Evolutionary conservation across 2,888 invertebrate genomes (phyloP), one percentile per base, ranked within the genome.

Genomic region (Cataglyphis rosenhaueri): DNA sequence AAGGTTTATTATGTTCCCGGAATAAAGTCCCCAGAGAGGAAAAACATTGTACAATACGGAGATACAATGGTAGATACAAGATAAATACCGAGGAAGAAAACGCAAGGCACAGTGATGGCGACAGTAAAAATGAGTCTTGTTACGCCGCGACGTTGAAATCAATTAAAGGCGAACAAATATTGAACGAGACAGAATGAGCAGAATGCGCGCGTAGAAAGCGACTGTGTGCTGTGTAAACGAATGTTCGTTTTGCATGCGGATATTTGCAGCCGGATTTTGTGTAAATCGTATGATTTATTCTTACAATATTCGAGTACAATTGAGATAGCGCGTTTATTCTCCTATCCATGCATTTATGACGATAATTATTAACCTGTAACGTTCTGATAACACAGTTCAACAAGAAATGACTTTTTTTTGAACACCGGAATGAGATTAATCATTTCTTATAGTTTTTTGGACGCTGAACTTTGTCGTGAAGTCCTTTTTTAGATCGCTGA

Each of bases 261-360:
- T 15, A 62, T 32, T 75, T 62, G 75, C 59, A 44, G 44, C 29
- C 41, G 21, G 15, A 25, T 41, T 79, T 70, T 48, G 57, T 21
- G 32, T 73, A 81, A 75, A 64, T 64, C 52, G n/a, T 21, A 75
- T 75, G 62, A 55, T 81, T 74, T 79, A 70, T 79, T 71, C 44
- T 70, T 41, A 48, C 5, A 3, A 41, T 32, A 32, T 18, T 3
- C 59, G 18, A 61, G 10, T 32, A 25, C 35, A 25, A 70, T 78
- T 41, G 70, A 48, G 44, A 79, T 61, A 35, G 35, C 32, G 29
- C 44, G 44, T 18, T 70, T 70, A 44, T 79, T 71, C 61, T 35
- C 59, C 44, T 18, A 79, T 59, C 57, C 10, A 44, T 59, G 21
- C 8, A 3, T 55, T 55, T 59, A n/a, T 32, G 59, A 44, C 44